Evolutionary conservation across 2,888 invertebrate genomes (phyloP).

Genomic region (Brenthis ino): DNA sequence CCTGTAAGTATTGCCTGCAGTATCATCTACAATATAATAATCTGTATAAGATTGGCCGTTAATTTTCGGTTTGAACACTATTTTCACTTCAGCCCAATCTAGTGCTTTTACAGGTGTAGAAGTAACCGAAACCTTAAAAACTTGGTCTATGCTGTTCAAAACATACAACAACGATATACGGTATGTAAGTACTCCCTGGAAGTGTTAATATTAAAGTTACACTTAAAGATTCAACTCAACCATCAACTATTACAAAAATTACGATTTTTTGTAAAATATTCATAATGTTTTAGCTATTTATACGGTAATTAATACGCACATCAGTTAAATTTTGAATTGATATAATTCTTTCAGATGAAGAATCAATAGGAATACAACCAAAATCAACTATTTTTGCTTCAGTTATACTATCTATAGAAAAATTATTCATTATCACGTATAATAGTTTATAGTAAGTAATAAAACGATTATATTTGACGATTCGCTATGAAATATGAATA

Average conservation of each 20-base stretch:
- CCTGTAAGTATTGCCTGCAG: conserved; percentile 57
- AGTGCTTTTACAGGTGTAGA: conserved; percentile 56
- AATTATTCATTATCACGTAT: conserved; percentile 40
- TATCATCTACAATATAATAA: conserved; percentile 68
- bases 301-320: conserved; percentile 47
- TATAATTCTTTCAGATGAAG: conserved; percentile 55
- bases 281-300: neutral
- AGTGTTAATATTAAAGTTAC: conserved; percentile 28
- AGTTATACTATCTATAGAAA: conserved; percentile 53
- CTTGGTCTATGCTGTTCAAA: conserved; percentile 66
- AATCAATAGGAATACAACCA: conserved; percentile 64
- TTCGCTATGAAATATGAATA: no score
- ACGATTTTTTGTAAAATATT: no score
- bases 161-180: conserved; percentile 64
- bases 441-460: neutral
- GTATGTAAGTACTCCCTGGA: conserved; percentile 60
- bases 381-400: conserved; percentile 63
- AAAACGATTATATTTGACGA: neutral
- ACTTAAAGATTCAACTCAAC: neutral
- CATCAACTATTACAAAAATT: no score
- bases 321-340: conserved; percentile 56
- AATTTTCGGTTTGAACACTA: conserved; percentile 62
- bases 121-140: conserved; percentile 61
- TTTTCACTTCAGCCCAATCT: conserved; percentile 53
- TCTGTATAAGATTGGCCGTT: conserved; percentile 69